Percentiles rank a stretch among this genome's conserved stretches.
phyloP scores from a whole-genome alignment of 2,797 vertebrate species.

The Notolepis coatsorum region DNA sequence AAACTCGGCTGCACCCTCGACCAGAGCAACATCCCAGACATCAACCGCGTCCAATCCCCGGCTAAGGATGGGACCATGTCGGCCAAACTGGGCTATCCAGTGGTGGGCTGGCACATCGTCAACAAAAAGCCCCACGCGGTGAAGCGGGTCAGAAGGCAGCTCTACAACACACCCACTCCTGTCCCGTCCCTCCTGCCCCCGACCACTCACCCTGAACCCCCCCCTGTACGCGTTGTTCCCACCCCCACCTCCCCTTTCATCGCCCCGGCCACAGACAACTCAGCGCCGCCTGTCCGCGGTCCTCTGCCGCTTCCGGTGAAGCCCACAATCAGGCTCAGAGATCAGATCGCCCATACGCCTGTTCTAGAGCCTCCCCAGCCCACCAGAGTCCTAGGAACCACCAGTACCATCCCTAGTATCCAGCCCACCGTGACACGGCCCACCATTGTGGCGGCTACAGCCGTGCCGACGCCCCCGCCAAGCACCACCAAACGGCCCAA shows the following conservation, averaged over 20 bases:
- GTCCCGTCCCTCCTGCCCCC: conserved; percentile 89
- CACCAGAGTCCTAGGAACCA: conserved; percentile 89
- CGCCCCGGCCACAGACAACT: conserved; percentile 90
- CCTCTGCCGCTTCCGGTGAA: conserved; percentile 92
- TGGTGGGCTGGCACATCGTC: conserved; percentile 97
- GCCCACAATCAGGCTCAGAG: conserved; percentile 92
- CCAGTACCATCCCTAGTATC: conserved; percentile 84
- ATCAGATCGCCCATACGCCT: conserved; percentile 93
- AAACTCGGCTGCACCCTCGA: conserved; percentile 93
- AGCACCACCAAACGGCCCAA: conserved; percentile 90
- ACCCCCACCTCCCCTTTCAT: conserved; percentile 95
- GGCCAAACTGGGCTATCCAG: conserved; percentile 90
- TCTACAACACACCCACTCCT: conserved; percentile 92
- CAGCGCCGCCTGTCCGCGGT: conserved; percentile 89
- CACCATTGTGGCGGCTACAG: conserved; percentile 88
- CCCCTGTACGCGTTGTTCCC: conserved; percentile 89
- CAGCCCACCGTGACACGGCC: conserved; percentile 91
- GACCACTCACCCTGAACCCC: conserved; percentile 90
- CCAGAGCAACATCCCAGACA: conserved; percentile 91
- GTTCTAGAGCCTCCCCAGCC: conserved; percentile 91
- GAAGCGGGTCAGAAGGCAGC: conserved; percentile 90
- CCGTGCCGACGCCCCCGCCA: conserved; percentile 87
- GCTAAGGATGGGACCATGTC: conserved; percentile 95
- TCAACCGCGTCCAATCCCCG: conserved; percentile 89
- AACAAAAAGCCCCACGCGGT: conserved; percentile 93